phyloP scores from a whole-genome alignment of 92 coral and sea anemone species.

The Hydrozoanthus gracilis region DNA sequence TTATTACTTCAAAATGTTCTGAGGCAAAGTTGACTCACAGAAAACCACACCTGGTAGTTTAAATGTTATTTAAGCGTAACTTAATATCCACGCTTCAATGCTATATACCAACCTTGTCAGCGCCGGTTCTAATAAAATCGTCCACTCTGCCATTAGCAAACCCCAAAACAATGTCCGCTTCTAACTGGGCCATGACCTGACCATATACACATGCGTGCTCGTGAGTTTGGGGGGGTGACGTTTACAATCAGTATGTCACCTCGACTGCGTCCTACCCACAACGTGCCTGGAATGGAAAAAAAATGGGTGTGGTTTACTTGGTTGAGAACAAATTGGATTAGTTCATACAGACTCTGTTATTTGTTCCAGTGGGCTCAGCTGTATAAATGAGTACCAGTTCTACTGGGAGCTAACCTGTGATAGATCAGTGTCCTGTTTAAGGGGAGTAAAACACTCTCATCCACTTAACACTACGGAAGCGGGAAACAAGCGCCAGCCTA shows the following conservation, averaged over 20 bases:
- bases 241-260: conserved; percentile 80
- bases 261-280: conserved; percentile 85
- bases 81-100: neutral
- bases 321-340: neutral
- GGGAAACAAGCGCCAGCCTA: too few relatives aligned
- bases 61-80: too few relatives aligned
- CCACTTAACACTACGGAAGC: too few relatives aligned
- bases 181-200: conserved; percentile 79
- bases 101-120: conserved; percentile 61
- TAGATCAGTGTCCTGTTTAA: too few relatives aligned
- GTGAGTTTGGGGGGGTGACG: conserved; percentile 57
- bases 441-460: too few relatives aligned
- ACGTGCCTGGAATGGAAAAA: conserved; percentile 44
- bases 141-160: conserved; percentile 77
- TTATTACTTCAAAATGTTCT: too few relatives aligned
- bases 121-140: conserved; percentile 78
- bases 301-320: neutral
- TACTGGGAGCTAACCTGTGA: too few relatives aligned
- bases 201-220: conserved; percentile 62
- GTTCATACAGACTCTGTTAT: neutral
- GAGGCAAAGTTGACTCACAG: too few relatives aligned
- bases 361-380: too few relatives aligned
- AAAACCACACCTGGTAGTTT: too few relatives aligned
- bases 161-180: conserved; percentile 68
- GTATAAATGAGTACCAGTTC: too few relatives aligned